Percentiles rank a stretch among this genome's conserved stretches.
Conservation (phyloP, 2,888 invertebrate genomes). For the Heliothis peltigera region DNA sequence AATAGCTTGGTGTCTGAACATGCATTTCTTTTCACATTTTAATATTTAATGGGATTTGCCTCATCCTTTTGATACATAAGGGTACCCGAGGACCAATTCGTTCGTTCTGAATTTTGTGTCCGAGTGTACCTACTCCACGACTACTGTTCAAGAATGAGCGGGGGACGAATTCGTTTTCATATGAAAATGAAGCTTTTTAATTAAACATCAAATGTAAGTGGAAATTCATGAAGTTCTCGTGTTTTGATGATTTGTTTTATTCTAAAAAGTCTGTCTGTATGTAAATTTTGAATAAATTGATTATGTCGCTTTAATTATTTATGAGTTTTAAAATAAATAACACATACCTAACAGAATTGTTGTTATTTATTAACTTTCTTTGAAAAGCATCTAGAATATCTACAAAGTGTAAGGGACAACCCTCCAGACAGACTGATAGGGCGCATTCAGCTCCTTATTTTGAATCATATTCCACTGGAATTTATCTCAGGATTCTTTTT, state of each 20-base stretch:
- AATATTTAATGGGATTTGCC: no score
- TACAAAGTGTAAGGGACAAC: no score
- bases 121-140: conserved; percentile 8
- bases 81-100: not conserved
- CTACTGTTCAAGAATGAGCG: not conserved
- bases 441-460: no score
- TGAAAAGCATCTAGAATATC: no score
- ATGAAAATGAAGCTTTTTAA: conserved; percentile 26
- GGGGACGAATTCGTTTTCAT: conserved; percentile 11
- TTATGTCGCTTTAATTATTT: not conserved
- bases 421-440: no score
- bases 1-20: no score
- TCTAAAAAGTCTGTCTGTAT: not conserved
- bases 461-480: no score
- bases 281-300: not conserved
- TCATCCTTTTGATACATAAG: no score
- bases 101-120: conserved; percentile 9
- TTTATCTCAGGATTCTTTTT: no score
- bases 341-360: no score
- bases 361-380: no score
- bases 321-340: not conserved
- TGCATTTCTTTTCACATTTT: no score
- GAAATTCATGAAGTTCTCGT: conserved; percentile 9
- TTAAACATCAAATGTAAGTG: conserved; percentile 28
- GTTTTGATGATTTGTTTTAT: conserved; percentile 16